Percentiles rank a stretch among this genome's conserved stretches.
Conservation (phyloP, 2,797 vertebrate genomes). For the Spinus pinus region DNA sequence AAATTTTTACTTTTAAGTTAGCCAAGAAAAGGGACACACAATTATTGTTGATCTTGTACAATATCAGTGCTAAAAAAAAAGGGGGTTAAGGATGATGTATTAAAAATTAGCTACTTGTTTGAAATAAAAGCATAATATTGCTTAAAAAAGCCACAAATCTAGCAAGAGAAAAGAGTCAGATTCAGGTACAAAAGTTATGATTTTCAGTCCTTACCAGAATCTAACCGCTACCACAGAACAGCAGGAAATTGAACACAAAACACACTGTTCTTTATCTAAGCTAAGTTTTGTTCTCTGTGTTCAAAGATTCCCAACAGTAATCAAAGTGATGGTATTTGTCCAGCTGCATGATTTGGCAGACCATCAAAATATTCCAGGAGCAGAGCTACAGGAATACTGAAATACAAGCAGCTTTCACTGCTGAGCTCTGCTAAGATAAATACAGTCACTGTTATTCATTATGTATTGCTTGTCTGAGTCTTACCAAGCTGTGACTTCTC, state of each 20-base stretch:
- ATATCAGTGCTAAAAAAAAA: background rate
- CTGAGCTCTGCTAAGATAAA: background rate
- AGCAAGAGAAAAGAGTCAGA: background rate
- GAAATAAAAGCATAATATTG: background rate
- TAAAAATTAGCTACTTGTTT: background rate
- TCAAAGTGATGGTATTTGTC: background rate
- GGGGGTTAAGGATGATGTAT: background rate
- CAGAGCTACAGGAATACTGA: background rate
- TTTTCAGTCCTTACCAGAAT: background rate
- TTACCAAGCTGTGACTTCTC: background rate
- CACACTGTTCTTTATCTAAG: background rate
- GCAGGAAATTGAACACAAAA: background rate
- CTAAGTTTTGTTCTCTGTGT: background rate
- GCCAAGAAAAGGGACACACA: background rate
- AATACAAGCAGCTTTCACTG: background rate
- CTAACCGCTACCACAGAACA: background rate
- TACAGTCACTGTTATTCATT: background rate
- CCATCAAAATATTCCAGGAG: background rate
- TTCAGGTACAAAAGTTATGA: background rate
- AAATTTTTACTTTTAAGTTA: background rate
- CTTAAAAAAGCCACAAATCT: background rate
- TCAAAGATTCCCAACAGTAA: background rate
- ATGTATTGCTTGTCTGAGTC: background rate
- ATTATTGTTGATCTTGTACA: background rate
- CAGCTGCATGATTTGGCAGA: background rate